Evolutionary conservation across 2,113 vertebrate species (phyloP).

Genomic region (Hippopotamus amphibius): DNA sequence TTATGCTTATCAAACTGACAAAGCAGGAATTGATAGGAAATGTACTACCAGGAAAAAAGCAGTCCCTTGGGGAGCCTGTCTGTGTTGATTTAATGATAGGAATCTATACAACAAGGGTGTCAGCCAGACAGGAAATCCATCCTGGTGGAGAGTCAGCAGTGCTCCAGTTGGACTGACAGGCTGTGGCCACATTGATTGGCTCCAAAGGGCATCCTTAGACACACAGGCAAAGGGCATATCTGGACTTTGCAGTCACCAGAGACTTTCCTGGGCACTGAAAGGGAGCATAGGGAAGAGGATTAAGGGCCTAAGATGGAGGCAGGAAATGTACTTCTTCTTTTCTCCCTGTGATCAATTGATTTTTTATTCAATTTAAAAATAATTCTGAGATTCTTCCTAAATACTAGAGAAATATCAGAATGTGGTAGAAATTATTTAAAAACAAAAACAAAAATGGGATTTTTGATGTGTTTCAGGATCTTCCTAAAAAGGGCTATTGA

Average conservation of each 20-base stretch:
- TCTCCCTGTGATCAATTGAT: neutral
- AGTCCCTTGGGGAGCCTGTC: conserved; percentile 30
- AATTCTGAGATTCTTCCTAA: conserved; percentile 30
- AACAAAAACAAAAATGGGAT: neutral
- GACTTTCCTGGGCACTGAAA: neutral
- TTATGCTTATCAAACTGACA: conserved; percentile 40
- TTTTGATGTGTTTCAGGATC: neutral
- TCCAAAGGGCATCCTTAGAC: conserved; percentile 74
- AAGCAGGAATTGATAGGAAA: conserved; percentile 60
- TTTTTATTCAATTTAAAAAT: conserved; percentile 62
- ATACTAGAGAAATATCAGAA: neutral
- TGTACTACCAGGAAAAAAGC: conserved; percentile 63
- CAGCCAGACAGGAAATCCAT: conserved; percentile 72
- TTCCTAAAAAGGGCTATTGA: neutral
- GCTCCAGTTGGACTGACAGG: conserved; percentile 19
- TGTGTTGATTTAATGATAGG: conserved; percentile 80
- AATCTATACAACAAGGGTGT: conserved; percentile 70
- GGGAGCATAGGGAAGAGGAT: neutral
- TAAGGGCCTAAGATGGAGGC: neutral
- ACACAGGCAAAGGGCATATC: conserved; percentile 55
- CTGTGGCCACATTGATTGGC: neutral
- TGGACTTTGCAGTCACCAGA: neutral
- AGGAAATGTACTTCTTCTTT: neutral
- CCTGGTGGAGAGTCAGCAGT: conserved; percentile 38
- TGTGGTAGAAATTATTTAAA: neutral